A percentile compares a stretch with the other conserved stretches of the same genome.
These are phyloP conservation scores for Phoxinus phoxinus DNA, from an alignment of 2,113 vertebrate species.

Conservation along the genomic window DNA sequence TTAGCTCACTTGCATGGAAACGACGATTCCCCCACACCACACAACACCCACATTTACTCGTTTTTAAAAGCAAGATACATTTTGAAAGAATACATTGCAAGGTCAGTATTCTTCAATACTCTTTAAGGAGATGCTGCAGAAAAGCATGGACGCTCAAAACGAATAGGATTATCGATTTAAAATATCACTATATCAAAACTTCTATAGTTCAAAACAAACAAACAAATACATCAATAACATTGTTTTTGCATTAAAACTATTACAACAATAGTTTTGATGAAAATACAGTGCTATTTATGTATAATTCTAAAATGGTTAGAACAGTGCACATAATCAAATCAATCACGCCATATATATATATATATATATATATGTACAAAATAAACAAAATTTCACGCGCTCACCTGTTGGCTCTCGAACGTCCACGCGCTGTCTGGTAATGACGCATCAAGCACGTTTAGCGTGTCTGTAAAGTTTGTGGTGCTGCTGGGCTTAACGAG, in stretches of 20 bases:
- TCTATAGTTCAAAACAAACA: too few species aligned
- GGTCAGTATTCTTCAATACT: not conserved
- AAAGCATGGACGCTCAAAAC: not conserved
- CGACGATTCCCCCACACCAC: not conserved
- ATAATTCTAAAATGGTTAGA: not conserved
- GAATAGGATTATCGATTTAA: not conserved
- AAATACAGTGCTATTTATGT: not conserved
- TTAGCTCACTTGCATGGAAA: not conserved
- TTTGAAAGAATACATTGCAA: not conserved
- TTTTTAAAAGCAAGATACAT: not conserved
- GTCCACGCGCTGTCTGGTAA: constrained; percentile 74
- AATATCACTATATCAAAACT: not conserved
- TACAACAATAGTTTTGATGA: not conserved
- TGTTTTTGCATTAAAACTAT: not conserved
- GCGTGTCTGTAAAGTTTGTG: constrained; percentile 71
- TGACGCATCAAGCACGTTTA: constrained; percentile 71
- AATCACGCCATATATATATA: not conserved
- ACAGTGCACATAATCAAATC: not conserved
- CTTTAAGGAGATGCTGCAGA: not conserved
- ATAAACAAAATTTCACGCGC: not conserved
- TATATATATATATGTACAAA: not conserved
- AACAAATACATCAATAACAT: too few species aligned
- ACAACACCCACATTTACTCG: not conserved
- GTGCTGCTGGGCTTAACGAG: constrained; percentile 77
- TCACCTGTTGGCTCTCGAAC: constrained; percentile 77